Conservation (phyloP, 2,113 vertebrate genomes). For the Ceyx margarethae region DNA sequence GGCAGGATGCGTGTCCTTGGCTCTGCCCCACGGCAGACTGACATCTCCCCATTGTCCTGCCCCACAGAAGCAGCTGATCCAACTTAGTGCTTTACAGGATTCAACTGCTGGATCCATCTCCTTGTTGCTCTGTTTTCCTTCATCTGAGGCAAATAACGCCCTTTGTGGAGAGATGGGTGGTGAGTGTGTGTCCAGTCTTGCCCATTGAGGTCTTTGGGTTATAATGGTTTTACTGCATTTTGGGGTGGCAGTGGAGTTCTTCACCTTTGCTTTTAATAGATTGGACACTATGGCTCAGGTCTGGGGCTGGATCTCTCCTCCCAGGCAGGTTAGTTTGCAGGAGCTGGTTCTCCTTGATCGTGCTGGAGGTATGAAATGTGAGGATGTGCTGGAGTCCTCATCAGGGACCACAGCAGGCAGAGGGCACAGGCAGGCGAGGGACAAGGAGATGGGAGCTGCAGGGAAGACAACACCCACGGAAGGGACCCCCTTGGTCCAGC, state of each 20-base stretch:
- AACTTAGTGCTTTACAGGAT: not conserved
- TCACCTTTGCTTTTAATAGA: not conserved
- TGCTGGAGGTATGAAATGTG: not conserved
- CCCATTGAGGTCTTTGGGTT: not conserved
- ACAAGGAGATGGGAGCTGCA: not conserved
- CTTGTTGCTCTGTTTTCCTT: not conserved
- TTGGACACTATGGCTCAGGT: not conserved
- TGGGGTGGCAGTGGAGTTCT: not conserved
- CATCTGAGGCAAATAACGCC: not conserved
- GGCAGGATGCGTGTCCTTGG: not conserved
- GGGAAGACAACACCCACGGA: not conserved
- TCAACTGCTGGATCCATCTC: not conserved
- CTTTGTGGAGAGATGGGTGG: not conserved
- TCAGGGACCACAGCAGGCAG: not conserved
- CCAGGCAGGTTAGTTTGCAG: not conserved
- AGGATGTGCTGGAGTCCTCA: not conserved
- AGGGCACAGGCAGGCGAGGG: not conserved
- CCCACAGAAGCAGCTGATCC: not conserved
- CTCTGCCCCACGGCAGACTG: not conserved
- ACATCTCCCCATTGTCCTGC: not conserved
- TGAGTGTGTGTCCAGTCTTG: not conserved
- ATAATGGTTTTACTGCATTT: not conserved
- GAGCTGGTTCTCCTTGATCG: not conserved
- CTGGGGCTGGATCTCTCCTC: not conserved
- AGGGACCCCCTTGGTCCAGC: not conserved